Conservation (phyloP, 2,797 vertebrate species). For the Novumbra hubbsi region DNA sequence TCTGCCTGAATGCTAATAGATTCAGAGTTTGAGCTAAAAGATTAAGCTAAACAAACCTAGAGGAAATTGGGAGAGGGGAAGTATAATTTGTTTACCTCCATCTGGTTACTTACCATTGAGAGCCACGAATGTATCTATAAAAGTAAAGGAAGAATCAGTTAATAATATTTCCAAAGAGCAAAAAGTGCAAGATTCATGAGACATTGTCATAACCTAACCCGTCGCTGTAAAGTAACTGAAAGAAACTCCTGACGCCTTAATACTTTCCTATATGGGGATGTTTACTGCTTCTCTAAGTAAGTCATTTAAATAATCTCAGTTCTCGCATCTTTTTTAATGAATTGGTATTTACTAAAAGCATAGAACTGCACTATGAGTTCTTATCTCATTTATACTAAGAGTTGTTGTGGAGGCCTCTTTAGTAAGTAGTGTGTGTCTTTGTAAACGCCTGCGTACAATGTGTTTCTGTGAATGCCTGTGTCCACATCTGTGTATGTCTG, state of each 20-base stretch:
- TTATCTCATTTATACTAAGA: conserved; percentile 39
- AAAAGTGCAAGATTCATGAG: conserved; percentile 19
- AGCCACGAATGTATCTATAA: conserved; percentile 96
- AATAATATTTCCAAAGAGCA: conserved; percentile 45
- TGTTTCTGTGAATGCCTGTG: background rate
- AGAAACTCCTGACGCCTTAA: background rate
- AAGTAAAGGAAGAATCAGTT: conserved; percentile 66
- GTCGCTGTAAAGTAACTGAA: background rate
- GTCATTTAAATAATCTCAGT: background rate
- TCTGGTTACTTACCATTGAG: conserved; percentile 90
- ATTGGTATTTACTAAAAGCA: background rate
- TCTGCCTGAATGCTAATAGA: too few relatives aligned
- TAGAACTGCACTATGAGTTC: conserved; percentile 14
- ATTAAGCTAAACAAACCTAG: too few relatives aligned
- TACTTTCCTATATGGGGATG: background rate
- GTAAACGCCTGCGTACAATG: background rate
- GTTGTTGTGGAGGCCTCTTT: background rate
- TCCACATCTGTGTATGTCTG: background rate
- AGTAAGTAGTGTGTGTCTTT: background rate
- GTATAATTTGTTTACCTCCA: conserved; percentile 38
- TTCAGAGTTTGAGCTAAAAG: too few relatives aligned
- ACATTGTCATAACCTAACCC: conserved; percentile 50
- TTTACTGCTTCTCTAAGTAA: background rate
- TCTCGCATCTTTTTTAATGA: background rate
- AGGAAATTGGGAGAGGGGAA: conserved; percentile 51